Percentiles rank a stretch among this genome's conserved stretches.
These are phyloP conservation scores for Tor tambroides DNA, from an alignment of 2,113 vertebrate genomes.

Conservation along the genomic window DNA sequence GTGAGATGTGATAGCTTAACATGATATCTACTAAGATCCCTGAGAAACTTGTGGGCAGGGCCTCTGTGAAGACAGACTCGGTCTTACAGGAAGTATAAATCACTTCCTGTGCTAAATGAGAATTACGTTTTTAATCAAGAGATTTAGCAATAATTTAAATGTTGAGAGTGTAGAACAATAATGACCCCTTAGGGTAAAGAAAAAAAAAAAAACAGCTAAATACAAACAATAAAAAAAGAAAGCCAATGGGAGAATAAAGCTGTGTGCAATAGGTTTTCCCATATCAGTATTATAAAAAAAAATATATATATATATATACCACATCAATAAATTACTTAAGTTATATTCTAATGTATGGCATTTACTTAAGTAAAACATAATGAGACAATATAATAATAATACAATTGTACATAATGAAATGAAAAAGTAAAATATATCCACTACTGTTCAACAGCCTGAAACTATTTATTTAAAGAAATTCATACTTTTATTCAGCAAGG, in stretches of 20 bases:
- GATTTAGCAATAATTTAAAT: neutral
- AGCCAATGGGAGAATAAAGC: neutral
- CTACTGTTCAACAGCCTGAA: too few relatives aligned
- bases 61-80: slow-evolving; percentile 23
- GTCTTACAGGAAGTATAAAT: slow-evolving; percentile 31
- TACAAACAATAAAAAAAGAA: neutral
- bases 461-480: too few relatives aligned
- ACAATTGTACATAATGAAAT: too few relatives aligned
- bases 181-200: neutral
- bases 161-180: neutral
- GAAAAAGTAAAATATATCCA: too few relatives aligned
- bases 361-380: too few relatives aligned
- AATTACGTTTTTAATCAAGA: slow-evolving; percentile 33
- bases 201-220: neutral
- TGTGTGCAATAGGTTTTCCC: neutral
- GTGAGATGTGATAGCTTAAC: slow-evolving; percentile 35
- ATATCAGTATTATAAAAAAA: neutral
- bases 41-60: slow-evolving; percentile 45
- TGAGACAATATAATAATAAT: too few relatives aligned
- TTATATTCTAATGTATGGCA: neutral
- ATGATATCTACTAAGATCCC: slow-evolving; percentile 43
- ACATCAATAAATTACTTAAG: neutral
- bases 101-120: slow-evolving; percentile 24
- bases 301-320: too few relatives aligned
- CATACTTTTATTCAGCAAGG: too few relatives aligned